Evolutionary conservation across 53 echinoderm and acorn worm species (phyloP).

Genomic region (Arbacia lixula): DNA sequence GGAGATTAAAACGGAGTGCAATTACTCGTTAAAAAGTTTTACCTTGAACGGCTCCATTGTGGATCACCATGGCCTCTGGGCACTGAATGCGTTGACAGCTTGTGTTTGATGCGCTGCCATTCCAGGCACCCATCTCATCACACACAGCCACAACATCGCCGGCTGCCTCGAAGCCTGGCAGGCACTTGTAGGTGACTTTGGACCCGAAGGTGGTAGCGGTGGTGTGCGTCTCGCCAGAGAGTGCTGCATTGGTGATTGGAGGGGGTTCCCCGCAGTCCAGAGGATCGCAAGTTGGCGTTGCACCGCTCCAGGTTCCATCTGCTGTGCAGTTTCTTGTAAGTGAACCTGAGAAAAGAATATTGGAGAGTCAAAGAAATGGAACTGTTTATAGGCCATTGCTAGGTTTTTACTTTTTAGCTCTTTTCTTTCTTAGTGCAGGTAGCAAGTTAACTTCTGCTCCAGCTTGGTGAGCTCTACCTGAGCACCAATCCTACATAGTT

Average conservation of each 20-base stretch:
- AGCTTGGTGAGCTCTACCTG: too few relatives aligned
- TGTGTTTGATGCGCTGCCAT: constrained; percentile 30
- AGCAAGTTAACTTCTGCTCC: too few relatives aligned
- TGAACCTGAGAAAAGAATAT: too few relatives aligned
- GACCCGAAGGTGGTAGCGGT: constrained; percentile 52
- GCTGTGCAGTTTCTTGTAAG: constrained; percentile 12
- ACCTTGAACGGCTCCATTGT: constrained; percentile 57
- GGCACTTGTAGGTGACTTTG: constrained; percentile 59
- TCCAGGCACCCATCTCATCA: constrained; percentile 64
- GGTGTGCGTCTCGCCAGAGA: background rate
- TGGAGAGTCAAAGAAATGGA: too few relatives aligned
- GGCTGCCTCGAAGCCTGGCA: background rate
- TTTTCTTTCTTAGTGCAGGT: too few relatives aligned
- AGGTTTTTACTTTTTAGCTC: too few relatives aligned
- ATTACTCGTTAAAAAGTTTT: too few relatives aligned
- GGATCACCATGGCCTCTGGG: constrained; percentile 25
- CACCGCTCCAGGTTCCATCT: constrained; percentile 34
- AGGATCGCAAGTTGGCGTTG: background rate
- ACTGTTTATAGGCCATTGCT: too few relatives aligned
- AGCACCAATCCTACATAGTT: too few relatives aligned
- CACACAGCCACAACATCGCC: constrained; percentile 52
- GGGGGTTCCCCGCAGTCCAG: constrained; percentile 50
- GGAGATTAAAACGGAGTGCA: too few relatives aligned
- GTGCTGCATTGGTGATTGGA: constrained; percentile 6
- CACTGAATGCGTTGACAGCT: constrained; percentile 65